Base-by-base conservation (phyloP, 2,797 vertebrate species). In the Chrysocyon brachyurus region DNA sequence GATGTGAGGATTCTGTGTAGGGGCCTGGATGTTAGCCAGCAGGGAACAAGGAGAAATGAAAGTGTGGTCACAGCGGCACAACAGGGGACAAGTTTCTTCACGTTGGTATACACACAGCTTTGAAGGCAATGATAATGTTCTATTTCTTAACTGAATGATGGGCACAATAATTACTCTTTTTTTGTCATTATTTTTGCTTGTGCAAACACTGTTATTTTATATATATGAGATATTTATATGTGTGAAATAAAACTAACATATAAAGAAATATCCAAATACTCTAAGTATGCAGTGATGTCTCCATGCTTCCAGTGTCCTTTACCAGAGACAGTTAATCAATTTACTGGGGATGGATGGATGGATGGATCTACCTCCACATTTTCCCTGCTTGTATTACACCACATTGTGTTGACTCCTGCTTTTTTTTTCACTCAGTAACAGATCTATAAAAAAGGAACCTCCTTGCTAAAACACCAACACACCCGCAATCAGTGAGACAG, bases 1-100 rank as follows among this genome's bases (percentile, higher is more conserved):
- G 6, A 10, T 1, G 22, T 14, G 1, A 91, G 21, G 70, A 56
- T 5, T 10, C 46, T 7, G 2, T 3, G 24, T 5, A 1, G 3
- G 6, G 54, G 66, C 16, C 10, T 2, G 24, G 57, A 11, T 2
- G 9, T 1, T 10, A 40, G 54, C 33, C 64, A 16, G 28, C 52
- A 40, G 31, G 28, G 31, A 31, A 4, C 28, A 33, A 24, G 63
- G 22, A 75, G 24, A 66, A 12, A 19, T 0, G 21, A 36, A 52
- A 84, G 31, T 6, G 11, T 17, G 33, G 66, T 36, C 40, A 61
- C 31, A 5, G 40, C 3, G 31, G 31, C 31, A 22, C 56, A 26
- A 73, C 40, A 24, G 66, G 10, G 36, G 57, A 12, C 7, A 8
- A 15, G n/a, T 19, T 19, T 16, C 89, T 31, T 59, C n/a, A 46